These are phyloP conservation scores for Zaprionus inermis DNA, from an alignment of 1,140 invertebrate species.

Conservation along the genomic window DNA sequence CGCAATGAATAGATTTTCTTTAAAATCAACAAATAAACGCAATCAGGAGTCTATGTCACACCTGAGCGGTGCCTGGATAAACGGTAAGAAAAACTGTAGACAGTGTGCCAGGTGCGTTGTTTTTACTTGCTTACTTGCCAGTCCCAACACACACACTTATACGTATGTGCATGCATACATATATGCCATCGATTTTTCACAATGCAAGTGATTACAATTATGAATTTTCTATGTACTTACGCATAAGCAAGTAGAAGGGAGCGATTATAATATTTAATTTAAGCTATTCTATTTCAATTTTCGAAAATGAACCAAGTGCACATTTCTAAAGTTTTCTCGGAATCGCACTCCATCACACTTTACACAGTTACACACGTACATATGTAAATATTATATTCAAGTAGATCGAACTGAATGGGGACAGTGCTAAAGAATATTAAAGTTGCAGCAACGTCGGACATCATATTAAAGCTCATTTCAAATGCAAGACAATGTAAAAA, in stretches of 20 bases:
- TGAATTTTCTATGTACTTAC: background rate
- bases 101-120: background rate
- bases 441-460: too few relatives aligned
- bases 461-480: conserved; percentile 7
- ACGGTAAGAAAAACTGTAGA: conserved; percentile 87
- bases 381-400: background rate
- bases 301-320: background rate
- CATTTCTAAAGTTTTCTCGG: background rate
- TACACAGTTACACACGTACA: background rate
- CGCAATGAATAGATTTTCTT: conserved; percentile 65
- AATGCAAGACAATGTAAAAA: conserved; percentile 31
- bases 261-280: background rate
- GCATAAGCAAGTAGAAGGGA: background rate
- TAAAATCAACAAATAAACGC: conserved; percentile 70
- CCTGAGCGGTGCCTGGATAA: conserved; percentile 91
- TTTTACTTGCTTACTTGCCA: background rate
- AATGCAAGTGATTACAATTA: conserved; percentile 7
- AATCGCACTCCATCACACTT: background rate
- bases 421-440: too few relatives aligned
- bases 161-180: conserved; percentile 43
- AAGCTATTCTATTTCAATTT: background rate
- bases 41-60: conserved; percentile 87
- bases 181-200: conserved; percentile 71
- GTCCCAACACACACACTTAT: background rate
- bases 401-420: too few relatives aligned